phyloP scores from a whole-genome alignment of 2,113 vertebrate genomes.

The Amblyopsis rosae region DNA sequence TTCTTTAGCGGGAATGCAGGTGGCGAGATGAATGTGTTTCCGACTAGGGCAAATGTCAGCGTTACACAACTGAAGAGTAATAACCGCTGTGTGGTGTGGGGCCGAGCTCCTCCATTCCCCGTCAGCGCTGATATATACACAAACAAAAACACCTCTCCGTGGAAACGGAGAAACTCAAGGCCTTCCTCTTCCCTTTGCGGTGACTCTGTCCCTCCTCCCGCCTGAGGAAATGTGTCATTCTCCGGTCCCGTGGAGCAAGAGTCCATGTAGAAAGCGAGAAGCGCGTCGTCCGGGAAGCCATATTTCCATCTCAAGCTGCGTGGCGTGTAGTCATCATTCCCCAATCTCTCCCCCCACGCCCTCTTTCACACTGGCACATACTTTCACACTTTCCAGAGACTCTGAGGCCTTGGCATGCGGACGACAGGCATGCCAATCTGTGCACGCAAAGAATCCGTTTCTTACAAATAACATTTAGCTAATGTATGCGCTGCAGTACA shows the following conservation, averaged over 20 bases:
- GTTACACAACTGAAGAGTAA: constrained; percentile 65
- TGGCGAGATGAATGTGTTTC: constrained; percentile 59
- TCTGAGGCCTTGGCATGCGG: constrained; percentile 4
- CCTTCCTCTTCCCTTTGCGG: constrained; percentile 55
- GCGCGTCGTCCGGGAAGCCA: constrained; percentile 27
- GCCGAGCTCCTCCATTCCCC: constrained; percentile 34
- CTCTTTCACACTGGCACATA: neutral
- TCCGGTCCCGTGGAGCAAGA: too few relatives aligned
- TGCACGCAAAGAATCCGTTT: neutral
- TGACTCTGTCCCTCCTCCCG: too few relatives aligned
- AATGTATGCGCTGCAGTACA: constrained; percentile 16
- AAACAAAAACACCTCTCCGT: constrained; percentile 41
- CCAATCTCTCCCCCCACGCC: neutral
- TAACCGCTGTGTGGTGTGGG: constrained; percentile 40
- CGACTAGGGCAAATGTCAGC: constrained; percentile 56
- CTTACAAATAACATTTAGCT: constrained; percentile 34
- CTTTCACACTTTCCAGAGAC: constrained; percentile 15
- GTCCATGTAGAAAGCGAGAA: too few relatives aligned
- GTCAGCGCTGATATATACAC: constrained; percentile 26
- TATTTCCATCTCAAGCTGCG: too few relatives aligned
- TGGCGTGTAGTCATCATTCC: too few relatives aligned
- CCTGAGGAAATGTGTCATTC: too few relatives aligned
- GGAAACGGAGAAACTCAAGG: constrained; percentile 51
- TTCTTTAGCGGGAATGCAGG: constrained; percentile 49
- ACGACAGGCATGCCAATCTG: neutral